Evolutionary conservation across 2,797 vertebrate species (phyloP), one percentile per base, ranked within the genome.

Genomic region (Pitangus sulphuratus): DNA sequence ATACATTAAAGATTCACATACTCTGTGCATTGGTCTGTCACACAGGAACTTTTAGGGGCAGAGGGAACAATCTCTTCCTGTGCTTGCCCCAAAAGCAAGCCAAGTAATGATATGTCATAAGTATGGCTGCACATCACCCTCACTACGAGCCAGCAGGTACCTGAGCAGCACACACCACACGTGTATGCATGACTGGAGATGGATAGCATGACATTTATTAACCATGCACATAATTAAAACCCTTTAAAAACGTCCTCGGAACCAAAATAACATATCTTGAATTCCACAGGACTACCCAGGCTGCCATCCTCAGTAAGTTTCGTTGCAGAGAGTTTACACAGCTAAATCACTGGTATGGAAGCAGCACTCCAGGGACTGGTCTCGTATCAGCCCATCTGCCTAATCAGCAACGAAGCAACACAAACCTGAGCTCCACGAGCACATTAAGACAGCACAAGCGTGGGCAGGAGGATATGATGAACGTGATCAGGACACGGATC

Each of bases 161-260:
- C 92, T 79, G 58, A 80, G 84, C 86, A 90, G 74, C 78, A 87
- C 66, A 62, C 66, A 62, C 33, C 13, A 3, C 45, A 33, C 6
- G 54, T 31, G 80, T 48, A 79, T 42, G 92, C 83, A 64, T 35
- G 64, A 62, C 76, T 94, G 79, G 45, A 89, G 95, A 81, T 35
- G 65, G 89, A 85, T 37, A 91, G 76, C 61, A 78, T 81, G 90
- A 72, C 88, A 94, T 95, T 94, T 95, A 95, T 91, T 90, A 96
- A 87, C 88, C 90, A 95, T 84, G 93, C 88, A 94, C 83, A 71
- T 90, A 96, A 96, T 90, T 94, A 92, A 94, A 96, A 87, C 51
- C 66, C 80, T 95, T 93, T 90, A 90, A 70, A 95, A 92, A 84
- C 4, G 0, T 94, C 74, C 77, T 90, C 66, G 20, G 70, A 96